Evolutionary conservation across 2,888 invertebrate genomes (phyloP).

Genomic region (Desoria tigrina): DNA sequence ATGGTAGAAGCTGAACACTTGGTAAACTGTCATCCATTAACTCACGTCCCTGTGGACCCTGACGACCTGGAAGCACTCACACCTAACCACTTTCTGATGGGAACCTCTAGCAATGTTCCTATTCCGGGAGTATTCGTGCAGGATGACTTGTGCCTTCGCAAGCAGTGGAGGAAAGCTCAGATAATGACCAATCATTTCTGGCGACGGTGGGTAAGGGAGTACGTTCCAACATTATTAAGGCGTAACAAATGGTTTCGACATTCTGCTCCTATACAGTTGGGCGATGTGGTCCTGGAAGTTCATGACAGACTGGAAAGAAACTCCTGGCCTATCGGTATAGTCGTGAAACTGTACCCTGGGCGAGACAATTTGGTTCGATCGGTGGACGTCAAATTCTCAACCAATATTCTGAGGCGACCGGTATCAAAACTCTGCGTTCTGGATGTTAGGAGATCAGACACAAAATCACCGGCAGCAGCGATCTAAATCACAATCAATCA

Average conservation of each 20-base stretch:
- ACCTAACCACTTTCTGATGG: conserved; percentile 55
- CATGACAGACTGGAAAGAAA: conserved; percentile 18
- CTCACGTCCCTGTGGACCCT: conserved; percentile 48
- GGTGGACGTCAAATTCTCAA: conserved; percentile 11
- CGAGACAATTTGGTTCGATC: conserved; percentile 19
- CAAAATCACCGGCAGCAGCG: too few relatives aligned
- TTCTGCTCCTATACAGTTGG: conserved; percentile 1
- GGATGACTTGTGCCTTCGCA: conserved; percentile 30
- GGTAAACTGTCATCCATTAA: too few relatives aligned
- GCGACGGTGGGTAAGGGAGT: conserved; percentile 51
- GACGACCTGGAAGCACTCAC: conserved; percentile 51
- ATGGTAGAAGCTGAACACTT: conserved; percentile 23
- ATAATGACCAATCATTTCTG: conserved; percentile 51
- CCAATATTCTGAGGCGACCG: conserved; percentile 20
- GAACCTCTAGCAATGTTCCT: conserved; percentile 36
- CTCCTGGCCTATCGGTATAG: conserved; percentile 16
- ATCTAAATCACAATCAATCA: too few relatives aligned
- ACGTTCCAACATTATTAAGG: conserved; percentile 39
- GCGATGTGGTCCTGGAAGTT: conserved; percentile 17
- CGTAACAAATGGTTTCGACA: conserved; percentile 38
- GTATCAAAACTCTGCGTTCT: conserved; percentile 18
- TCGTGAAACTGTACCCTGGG: conserved; percentile 12
- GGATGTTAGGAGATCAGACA: too few relatives aligned
- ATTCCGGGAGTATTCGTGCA: conserved; percentile 51
- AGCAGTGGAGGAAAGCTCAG: conserved; percentile 54